A percentile compares a stretch with the other conserved stretches of the same genome.
These are phyloP conservation scores for Bicyclus anynana DNA, from an alignment of 1,140 invertebrate species.

Conservation along the genomic window DNA sequence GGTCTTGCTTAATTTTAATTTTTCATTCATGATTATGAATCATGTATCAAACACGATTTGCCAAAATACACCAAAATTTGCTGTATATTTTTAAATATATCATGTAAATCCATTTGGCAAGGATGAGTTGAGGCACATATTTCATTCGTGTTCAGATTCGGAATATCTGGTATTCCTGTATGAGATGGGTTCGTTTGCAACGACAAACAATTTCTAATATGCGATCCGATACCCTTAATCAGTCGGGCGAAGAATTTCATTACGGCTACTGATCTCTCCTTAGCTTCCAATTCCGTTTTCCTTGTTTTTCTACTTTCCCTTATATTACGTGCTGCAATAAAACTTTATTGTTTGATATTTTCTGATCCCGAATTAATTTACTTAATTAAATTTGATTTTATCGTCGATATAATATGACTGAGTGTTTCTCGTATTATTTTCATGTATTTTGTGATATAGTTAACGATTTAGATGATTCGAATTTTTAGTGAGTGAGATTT, in stretches of 20 bases:
- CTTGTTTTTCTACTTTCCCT: slow-evolving; percentile 15
- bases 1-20: too few relatives aligned
- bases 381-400: not conserved
- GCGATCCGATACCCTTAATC: slow-evolving; percentile 16
- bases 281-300: slow-evolving; percentile 21
- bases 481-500: too few relatives aligned
- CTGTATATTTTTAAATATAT: slow-evolving; percentile 2
- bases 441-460: too few relatives aligned
- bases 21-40: too few relatives aligned
- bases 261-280: slow-evolving; percentile 17
- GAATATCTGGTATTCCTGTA: not conserved
- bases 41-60: not conserved
- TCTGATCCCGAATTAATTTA: not conserved
- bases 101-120: not conserved
- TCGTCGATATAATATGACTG: not conserved
- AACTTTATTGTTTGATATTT: not conserved
- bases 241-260: slow-evolving; percentile 20
- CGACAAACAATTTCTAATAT: slow-evolving; percentile 17
- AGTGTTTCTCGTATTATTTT: too few relatives aligned
- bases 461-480: too few relatives aligned
- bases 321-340: not conserved
- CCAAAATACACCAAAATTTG: not conserved
- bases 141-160: not conserved
- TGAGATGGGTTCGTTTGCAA: not conserved
- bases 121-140: not conserved